Evolutionary conservation across 2,888 invertebrate species (phyloP), one percentile per base, ranked within the genome.

Genomic region (Tryphoninae sp.): DNA sequence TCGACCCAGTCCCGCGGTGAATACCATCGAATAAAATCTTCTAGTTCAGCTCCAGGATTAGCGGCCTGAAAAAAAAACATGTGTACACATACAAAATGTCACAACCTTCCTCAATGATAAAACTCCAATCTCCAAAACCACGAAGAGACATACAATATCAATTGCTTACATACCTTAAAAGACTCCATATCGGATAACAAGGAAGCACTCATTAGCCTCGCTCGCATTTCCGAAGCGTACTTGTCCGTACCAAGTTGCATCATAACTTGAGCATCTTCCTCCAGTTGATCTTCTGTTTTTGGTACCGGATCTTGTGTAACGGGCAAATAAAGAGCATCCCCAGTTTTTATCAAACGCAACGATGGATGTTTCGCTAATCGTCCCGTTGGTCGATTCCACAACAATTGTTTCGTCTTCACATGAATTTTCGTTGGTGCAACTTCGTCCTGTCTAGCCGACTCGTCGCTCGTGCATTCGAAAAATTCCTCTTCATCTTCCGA

Each of bases 1-100:
- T 96, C 95, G 62, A 96, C 95, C 97, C 98, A 99, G 91, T 99
- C 99, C 16, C 98, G 94, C 0, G 99, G 99, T 1, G 99, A 99
- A 91, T 99, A 99, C 99, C 99, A 99, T 65, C 97, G 95, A 79
- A 99, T 98, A 90, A 99, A 99, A 91, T 99, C 99, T 89, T 97
- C 98, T 67, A 99, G 93, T 75, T 95, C 94, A 8, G 96, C 95
- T 3, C 96, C 96, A 0, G 99, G 99, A 93, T 99, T 99, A 2
- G 99, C 99, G 1, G 99, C 95, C 95, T 95, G 49, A 51, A 75
- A 71, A 72, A 11, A 75, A 64, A 68, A 26, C 3, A 26, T 26
- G 11, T 3, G 49, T 64, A 51, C 1, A 53, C 45, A 45, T 11
- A 19, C 1, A 45, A 23, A 62, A 61, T 16, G 4, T 13, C 11